Base-by-base conservation (phyloP, 2,113 vertebrate species). In the Ranitomeya imitator region DNA sequence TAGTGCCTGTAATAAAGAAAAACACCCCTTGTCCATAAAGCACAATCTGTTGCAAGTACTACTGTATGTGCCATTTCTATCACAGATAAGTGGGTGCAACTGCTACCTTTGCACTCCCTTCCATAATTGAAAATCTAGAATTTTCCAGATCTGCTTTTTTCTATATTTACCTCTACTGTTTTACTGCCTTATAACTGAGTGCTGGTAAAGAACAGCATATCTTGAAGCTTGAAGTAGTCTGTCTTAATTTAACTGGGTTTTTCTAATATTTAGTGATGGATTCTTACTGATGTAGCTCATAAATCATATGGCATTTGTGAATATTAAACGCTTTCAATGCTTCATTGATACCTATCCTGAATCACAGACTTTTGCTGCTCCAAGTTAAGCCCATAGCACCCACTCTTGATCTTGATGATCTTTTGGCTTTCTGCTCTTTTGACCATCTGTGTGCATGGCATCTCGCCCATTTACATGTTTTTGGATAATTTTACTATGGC, bases 371-470 rank as follows among this genome's bases (percentile, higher is more conserved):
- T 82, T 95, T 92, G 94, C 94, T 95, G 94, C 93, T 95, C 94
- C 94, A 94, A 96, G 94, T 95, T 94, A 92, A 95, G 95, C 95
- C 94, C 95, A 95, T 94, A 95, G 95, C 95, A 96, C 95, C 95
- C 95, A 95, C 93, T 93, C 90, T 88, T 83, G 80, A 77, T 83
- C 69, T 93, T 95, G 94, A 95, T 95, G 95, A 95, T 96, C 95
- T 95, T 94, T 94, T 96, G 95, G 94, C 95, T 96, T 94, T 93
- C 92, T 95, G 94, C 94, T 95, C 95, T 92, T 93, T 92, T 95
- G 93, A 94, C 95, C 95, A 96, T 96, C 95, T 96, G 95, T 95
- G 95, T 93, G 94, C 84, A 95, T 96, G 95, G 95, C 95, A 95
- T 91, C 89, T 73, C 93, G 94, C 95, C 95, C 93, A 93, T 92